These are phyloP conservation scores for Echinometra lucunter DNA, from an alignment of 53 echinoderm and acorn worm genomes.

Conservation along the genomic window DNA sequence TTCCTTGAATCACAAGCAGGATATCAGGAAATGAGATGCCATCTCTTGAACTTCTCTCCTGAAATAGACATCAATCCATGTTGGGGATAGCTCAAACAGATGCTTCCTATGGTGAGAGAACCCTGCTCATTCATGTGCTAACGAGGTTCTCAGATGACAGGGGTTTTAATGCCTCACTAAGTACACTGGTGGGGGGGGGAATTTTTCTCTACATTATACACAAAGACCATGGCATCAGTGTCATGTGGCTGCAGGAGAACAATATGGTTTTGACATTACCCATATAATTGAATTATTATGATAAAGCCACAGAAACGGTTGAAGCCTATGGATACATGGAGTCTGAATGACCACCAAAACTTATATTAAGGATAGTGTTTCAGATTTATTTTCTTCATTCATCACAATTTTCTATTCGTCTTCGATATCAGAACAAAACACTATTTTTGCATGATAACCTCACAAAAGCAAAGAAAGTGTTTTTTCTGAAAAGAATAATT, in stretches of 20 bases:
- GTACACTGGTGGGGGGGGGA: not conserved
- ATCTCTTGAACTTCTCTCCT: not conserved
- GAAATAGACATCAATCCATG: constrained; percentile 32
- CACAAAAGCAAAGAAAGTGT: too few relatives aligned
- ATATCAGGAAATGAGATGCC: not conserved
- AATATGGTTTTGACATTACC: not conserved
- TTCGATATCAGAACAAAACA: too few relatives aligned
- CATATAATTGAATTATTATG: not conserved
- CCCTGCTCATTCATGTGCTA: not conserved
- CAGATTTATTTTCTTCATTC: too few relatives aligned
- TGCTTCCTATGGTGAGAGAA: not conserved
- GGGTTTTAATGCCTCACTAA: constrained; percentile 31
- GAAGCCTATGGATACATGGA: not conserved
- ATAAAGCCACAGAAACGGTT: not conserved
- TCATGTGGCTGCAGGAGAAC: not conserved
- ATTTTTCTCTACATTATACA: not conserved
- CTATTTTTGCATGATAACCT: too few relatives aligned
- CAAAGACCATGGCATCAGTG: not conserved
- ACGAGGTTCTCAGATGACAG: constrained; percentile 21
- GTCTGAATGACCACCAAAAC: too few relatives aligned
- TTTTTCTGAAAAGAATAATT: too few relatives aligned
- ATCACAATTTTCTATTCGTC: too few relatives aligned
- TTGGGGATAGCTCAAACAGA: not conserved
- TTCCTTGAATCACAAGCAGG: not conserved
- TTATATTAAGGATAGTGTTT: too few relatives aligned